Evolutionary conservation across 2,888 invertebrate species (phyloP), one percentile per base, ranked within the genome.

Genomic region (Nebria brevicollis): DNA sequence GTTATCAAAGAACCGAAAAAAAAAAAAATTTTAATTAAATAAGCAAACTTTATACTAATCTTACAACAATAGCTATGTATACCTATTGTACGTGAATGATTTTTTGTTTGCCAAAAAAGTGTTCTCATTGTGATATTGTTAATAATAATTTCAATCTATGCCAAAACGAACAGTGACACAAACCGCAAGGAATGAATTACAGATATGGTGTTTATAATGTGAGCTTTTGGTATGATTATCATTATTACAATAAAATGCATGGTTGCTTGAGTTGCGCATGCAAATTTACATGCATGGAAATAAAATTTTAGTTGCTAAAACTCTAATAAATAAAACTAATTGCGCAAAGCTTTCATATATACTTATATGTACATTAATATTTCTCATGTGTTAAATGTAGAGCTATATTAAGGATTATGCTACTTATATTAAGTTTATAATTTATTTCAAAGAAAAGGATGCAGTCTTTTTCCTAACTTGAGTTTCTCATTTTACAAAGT

Each of bases 91-190:
- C 41, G 26, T 76, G 66, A 66, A 26, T 15, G 41, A 20, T 26
- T 11, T 54, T 54, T 66, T 66, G 25, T 66, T 54, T 66, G 26
- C 64, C 65, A 34, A 54, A 76, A 66, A 68, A 68, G 68, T 68
- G 26, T 26, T 68, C 20, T 68, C 68, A 68, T 68, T 68, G 20
- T 68, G 20, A 68, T 68, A 68, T 68, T 68, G 26, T 68, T 25
- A 25, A 68, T 25, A 25, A 68, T 68, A 68, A 68, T 25, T 68
- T 68, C 20, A 68, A 68, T 68, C 15, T 68, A 68, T 68, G 20
- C 68, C 20, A 68, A 15, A 25, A 68, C 68, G 10, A 68, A 20
- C 6, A 25, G 68, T 68, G 68, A 20, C 54, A 54, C 54, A 54
- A 8, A 3, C 54, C 13, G 13, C 54, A 54, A 54, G 54, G 54